Evolutionary conservation across 2,888 invertebrate genomes (phyloP).

Genomic region (Platynereis dumerilii): DNA sequence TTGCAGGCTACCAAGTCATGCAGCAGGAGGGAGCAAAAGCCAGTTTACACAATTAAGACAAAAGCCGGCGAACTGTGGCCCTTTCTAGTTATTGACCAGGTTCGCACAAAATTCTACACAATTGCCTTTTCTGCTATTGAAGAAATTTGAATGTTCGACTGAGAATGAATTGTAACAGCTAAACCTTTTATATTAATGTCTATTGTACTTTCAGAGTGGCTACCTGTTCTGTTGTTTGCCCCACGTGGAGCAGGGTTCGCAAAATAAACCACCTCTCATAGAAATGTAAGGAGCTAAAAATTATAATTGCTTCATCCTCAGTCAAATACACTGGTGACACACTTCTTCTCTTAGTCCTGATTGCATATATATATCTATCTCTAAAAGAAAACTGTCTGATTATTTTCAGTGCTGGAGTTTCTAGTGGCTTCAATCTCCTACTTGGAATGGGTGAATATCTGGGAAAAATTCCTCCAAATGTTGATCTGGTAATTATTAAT

Average conservation of each 20-base stretch:
- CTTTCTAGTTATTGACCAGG: conserved; percentile 52
- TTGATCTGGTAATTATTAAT: conserved; percentile 37
- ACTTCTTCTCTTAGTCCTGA: not conserved
- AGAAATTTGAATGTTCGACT: no score
- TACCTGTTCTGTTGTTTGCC: conserved; percentile 48
- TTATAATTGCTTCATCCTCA: not conserved
- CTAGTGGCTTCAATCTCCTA: conserved; percentile 48
- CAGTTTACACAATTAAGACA: conserved; percentile 48
- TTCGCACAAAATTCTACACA: conserved; percentile 28
- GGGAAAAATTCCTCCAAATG: conserved; percentile 37
- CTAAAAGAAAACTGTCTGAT: no score
- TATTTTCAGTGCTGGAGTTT: conserved; percentile 51
- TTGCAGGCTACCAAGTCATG: conserved; percentile 47
- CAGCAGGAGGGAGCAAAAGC: conserved; percentile 46
- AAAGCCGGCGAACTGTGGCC: conserved; percentile 50
- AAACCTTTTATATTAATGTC: no score
- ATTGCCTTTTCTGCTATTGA: no score
- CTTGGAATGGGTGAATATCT: conserved; percentile 48
- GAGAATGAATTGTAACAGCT: no score
- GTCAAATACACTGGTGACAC: not conserved
- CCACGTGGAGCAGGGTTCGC: conserved; percentile 40
- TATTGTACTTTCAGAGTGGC: conserved; percentile 41
- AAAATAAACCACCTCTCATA: conserved; percentile 38
- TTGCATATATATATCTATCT: no score
- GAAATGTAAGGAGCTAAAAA: conserved; percentile 42